These are phyloP conservation scores for Trichoplusia ni DNA, from an alignment of 1,140 invertebrate species.

Conservation along the genomic window DNA sequence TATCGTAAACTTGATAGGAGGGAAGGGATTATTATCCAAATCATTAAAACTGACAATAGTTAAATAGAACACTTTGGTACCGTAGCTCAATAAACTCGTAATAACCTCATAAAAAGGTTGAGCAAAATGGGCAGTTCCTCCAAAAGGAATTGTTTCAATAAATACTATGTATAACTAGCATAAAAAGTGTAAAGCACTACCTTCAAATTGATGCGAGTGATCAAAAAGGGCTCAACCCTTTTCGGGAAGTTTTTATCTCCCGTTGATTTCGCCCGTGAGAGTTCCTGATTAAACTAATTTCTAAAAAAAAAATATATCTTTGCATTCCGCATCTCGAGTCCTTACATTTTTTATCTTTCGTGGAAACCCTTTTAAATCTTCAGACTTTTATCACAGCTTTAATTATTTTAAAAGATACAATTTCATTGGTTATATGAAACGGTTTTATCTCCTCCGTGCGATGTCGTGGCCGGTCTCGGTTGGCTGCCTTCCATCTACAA, in stretches of 20 bases:
- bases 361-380: slow-evolving; percentile 2
- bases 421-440: slow-evolving; percentile 14
- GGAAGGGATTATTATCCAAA: no score
- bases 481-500: slow-evolving; percentile 30
- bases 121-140: no score
- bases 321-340: not conserved
- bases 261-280: slow-evolving; percentile 25
- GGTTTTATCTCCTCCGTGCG: slow-evolving; percentile 1
- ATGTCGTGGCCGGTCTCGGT: slow-evolving; percentile 8
- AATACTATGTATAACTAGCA: no score
- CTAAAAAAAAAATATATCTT: slow-evolving; percentile 8
- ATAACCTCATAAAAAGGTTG: no score
- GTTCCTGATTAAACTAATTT: slow-evolving; percentile 33
- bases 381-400: slow-evolving; percentile 12
- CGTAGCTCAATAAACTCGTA: no score
- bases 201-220: slow-evolving; percentile 21
- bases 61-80: no score
- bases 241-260: slow-evolving; percentile 6
- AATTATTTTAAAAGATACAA: slow-evolving; percentile 25
- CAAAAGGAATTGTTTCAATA: no score
- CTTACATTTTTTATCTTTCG: slow-evolving; percentile 11
- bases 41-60: no score
- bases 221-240: slow-evolving; percentile 17
- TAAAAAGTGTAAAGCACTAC: no score
- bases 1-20: no score